Evolutionary conservation across 35 echinoderm and acorn worm species (phyloP), one percentile per base, ranked within the genome.

Genomic region (Heliocidaris erythrogramma): DNA sequence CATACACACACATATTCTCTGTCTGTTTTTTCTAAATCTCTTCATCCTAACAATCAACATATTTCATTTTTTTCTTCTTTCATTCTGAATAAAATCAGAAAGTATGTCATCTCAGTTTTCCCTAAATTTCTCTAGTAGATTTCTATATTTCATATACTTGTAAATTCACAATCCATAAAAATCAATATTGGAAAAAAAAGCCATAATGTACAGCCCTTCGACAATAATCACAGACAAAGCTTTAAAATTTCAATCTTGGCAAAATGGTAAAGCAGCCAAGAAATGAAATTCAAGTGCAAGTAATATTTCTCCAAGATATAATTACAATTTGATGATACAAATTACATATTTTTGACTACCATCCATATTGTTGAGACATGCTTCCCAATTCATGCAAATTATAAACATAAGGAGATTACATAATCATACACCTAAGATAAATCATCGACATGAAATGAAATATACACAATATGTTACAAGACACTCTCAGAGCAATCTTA

Each of bases 381-480:
- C 65, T 21, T 78, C 65, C 31, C 91, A 59, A 48, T 59, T 32
- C 91, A 92, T 92, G 91, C 91, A 92, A 59, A 92, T 92, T 50
- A 50, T 48, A 50, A 13, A 92, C 49, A 92, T 78, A 78, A 78
- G 65, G 47, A 92, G 48, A 92, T 92, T 50, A 92, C 48, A 92
- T 59, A 59, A 92, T 14, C 47, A 49, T 52, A 92, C 47, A 92
- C n/a, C 31, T 13, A 89, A 31, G 16, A 59, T 52, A 92, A 92
- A 92, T 92, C 50, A 59, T 52, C 9, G 13, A 92, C 91, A 59
- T 49, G 11, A 92, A 92, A 92, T 92, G 49, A 92, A 29, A 92
- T 92, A 59, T 92, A 92, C 91, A 92, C 91, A 92, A 59, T 89
- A 92, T 92, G 30, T 50, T 52, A 52, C 49, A 92, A 32, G 65